Conservation (phyloP, 2,888 invertebrate species). For the Nyleta sp. region DNA sequence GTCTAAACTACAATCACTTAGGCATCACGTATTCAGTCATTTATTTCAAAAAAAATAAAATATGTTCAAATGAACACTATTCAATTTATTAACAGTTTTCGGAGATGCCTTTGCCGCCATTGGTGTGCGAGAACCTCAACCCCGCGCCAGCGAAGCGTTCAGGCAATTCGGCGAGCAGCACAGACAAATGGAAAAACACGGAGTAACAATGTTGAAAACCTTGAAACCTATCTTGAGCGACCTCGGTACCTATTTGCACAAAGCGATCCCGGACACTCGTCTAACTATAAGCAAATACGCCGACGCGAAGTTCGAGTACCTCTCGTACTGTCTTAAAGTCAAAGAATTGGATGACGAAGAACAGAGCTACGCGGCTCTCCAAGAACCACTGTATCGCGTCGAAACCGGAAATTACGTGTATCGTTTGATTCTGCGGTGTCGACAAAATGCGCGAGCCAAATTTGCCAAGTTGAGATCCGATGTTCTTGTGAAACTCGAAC, state of each 20-base stretch:
- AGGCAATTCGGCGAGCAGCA: constrained; percentile 97
- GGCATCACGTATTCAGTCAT: no score
- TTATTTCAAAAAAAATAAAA: no score
- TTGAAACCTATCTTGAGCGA: constrained; percentile 97
- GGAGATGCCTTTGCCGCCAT: constrained; percentile 98
- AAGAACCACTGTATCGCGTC: constrained; percentile 98
- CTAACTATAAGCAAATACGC: constrained; percentile 99
- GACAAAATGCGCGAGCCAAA: constrained; percentile 95
- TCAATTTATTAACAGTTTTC: constrained; percentile 85
- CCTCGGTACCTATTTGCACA: constrained; percentile 97
- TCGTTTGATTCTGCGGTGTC: constrained; percentile 95
- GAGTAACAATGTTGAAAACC: constrained; percentile 93
- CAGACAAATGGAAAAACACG: constrained; percentile 94
- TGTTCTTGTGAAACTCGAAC: constrained; percentile 98
- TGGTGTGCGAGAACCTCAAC: constrained; percentile 97
- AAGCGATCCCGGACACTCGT: constrained; percentile 99
- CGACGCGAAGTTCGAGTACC: constrained; percentile 99
- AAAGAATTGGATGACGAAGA: constrained; percentile 99
- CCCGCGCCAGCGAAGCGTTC: constrained; percentile 97
- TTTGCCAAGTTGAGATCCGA: constrained; percentile 94
- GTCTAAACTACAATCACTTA: no score
- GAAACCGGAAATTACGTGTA: constrained; percentile 99
- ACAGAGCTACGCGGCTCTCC: constrained; percentile 94
- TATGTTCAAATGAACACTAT: no score
- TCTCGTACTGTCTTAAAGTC: constrained; percentile 99